Base-by-base conservation (phyloP, 2,113 vertebrate species). In the Zingel zingel region DNA sequence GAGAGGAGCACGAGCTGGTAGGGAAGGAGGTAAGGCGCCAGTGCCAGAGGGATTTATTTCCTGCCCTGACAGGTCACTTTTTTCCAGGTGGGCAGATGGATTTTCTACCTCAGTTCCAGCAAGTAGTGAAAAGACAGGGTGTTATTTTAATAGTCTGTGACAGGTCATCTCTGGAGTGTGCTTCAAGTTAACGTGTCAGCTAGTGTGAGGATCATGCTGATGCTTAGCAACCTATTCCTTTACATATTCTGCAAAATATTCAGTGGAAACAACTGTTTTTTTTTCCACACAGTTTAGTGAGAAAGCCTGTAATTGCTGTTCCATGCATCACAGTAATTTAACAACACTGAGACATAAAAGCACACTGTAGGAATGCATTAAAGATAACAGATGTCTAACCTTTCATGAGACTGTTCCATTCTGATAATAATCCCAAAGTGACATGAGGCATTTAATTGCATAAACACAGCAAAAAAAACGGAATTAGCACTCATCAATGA, bases 51-150 rank as follows among this genome's bases (percentile, higher is more conserved):
- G 89, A 92, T 92, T 93, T 90, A 89, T 88, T 79, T 90, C 67
- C 84, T 86, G 77, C 66, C 84, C 91, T 89, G 88, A 90, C 83
- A 89, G 81, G 77, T 89, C 56, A 36, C 54, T 86, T 86, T 86
- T 91, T 82, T 89, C 67, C 74, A 90, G 88, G 87, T 89, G 87
- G 75, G 79, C 86, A 91, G 88, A 92, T 89, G 84, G 81, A 91
- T 93, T 85, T 91, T 90, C 73, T 79, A 57, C 57, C 62, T 86
- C 63, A 80, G 80, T 68, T 74, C 18, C 62, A 82, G 78, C 74
- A 62, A 84, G 68, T 66, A 62, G 62, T 43, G n/a, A 74, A 87
- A 85, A 89, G 81, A 89, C 56, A 76, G 54, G 19, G 33, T 79
- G 69, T 81, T 85, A 82, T 89, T 91, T 87, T 91, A 82, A 91